Evolutionary conservation across 2,797 vertebrate species (phyloP), one percentile per base, ranked within the genome.

Genomic region (Catostomus latipinnis): DNA sequence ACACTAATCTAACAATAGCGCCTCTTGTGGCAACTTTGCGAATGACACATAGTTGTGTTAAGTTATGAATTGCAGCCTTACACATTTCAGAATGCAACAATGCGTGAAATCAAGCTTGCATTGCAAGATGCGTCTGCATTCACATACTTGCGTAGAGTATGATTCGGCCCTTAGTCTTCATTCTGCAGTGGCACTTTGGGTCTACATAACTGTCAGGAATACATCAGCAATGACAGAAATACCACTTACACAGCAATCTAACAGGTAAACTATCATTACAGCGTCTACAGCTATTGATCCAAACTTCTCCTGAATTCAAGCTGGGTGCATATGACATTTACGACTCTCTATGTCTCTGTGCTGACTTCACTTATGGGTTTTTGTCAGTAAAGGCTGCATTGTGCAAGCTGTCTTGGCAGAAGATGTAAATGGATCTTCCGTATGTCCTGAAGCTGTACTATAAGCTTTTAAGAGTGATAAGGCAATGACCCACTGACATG

Each of bases 201-300:
- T 16, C 43, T 57, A 53, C 54, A 74, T 63, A 22, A 49, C 49
- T 63, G 61, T 66, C 73, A 75, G 73, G 65, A 56, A 65, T 43
- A 53, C 58, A 52, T 62, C 72, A 43, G 16, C 0, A 48, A 5
- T 3, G 58, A 63, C 58, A 14, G 60, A 74, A 74, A 63, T 63
- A 54, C 72, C n/a, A 34, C 58, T 74, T 18, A 1, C 8, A 43
- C 57, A 63, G 5, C 56, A 71, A 63, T 46, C 10, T 53, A 74
- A 82, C 76, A 82, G 78, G 49, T 68, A 45, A 74, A 61, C 71
- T 78, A 75, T 82, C 74, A 82, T 54, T 48, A 73, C 56, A 22
- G 22, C 18, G 70, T 78, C 81, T 49, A 49, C 60, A 18, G 22
- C 22, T 54, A 78, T 78, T 68, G 71, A 83, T 78, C 81, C 66